phyloP scores from a whole-genome alignment of 1,140 invertebrate species.

The Myzus persicae region DNA sequence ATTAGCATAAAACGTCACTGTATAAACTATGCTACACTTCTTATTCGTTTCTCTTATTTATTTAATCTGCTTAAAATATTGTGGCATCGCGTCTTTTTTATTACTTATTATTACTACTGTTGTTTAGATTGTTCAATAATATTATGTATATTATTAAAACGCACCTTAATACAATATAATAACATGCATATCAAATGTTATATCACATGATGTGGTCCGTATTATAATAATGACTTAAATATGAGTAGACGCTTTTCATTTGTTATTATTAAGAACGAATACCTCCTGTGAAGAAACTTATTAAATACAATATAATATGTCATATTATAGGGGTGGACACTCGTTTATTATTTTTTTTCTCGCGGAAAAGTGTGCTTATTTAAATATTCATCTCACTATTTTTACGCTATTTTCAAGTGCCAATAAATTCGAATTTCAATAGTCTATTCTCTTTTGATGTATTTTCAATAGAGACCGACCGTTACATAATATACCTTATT shows the following conservation, averaged over 20 bases:
- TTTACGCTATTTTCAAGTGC: background rate
- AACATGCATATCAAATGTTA: background rate
- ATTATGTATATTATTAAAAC: background rate
- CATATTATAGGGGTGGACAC: background rate
- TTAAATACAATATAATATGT: background rate
- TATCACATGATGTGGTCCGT: too few species aligned
- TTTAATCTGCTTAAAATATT: conserved; percentile 42
- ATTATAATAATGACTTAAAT: background rate
- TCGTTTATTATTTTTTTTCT: background rate
- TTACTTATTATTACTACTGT: background rate
- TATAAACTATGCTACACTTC: background rate
- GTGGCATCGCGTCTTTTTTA: too few species aligned
- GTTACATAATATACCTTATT: background rate
- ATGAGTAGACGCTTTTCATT: background rate
- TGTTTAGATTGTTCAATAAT: background rate
- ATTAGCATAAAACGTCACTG: conserved; percentile 30
- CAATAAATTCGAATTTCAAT: background rate
- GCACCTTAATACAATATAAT: background rate
- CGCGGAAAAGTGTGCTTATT: background rate
- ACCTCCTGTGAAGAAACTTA: background rate
- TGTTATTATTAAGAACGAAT: background rate
- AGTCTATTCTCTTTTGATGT: background rate
- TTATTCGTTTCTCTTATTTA: background rate
- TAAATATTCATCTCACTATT: background rate
- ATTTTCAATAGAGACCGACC: background rate